Percentiles rank a stretch among this genome's conserved stretches.
These are phyloP conservation scores for Sebastes variabilis DNA, from an alignment of 2,797 vertebrate species.

Conservation along the genomic window DNA sequence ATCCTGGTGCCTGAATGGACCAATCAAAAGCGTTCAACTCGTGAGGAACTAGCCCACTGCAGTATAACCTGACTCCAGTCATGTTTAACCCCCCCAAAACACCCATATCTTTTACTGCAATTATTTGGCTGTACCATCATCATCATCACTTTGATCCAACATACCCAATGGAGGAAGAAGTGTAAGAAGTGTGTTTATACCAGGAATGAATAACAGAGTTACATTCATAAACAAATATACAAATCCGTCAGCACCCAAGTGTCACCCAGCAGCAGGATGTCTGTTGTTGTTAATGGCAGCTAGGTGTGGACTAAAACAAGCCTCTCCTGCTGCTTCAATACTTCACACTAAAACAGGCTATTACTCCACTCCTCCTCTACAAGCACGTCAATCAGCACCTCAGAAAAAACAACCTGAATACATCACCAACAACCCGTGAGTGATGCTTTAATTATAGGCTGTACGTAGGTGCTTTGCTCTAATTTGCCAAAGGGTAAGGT, in stretches of 20 bases:
- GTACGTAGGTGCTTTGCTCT: not conserved
- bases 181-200: not conserved
- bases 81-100: not conserved
- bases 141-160: no score
- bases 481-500: conserved; percentile 14
- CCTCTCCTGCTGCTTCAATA: not conserved
- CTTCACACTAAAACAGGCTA: conserved; percentile 17
- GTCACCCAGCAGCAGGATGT: not conserved
- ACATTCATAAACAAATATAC: no score
- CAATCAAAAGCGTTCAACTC: conserved; percentile 1
- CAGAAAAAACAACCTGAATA: conserved; percentile 5
- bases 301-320: conserved; percentile 1
- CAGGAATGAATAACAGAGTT: no score
- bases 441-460: conserved; percentile 32
- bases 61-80: not conserved
- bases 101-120: not conserved
- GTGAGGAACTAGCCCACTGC: not conserved
- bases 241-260: not conserved
- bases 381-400: not conserved
- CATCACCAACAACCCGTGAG: not conserved
- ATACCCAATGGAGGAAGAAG: not conserved
- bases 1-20: conserved; percentile 27
- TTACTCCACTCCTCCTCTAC: not conserved
- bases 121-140: not conserved
- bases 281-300: conserved; percentile 9